A percentile compares a stretch with the other conserved stretches of the same genome.
phyloP scores from a whole-genome alignment of 2,888 invertebrate species.

The Agonum fuliginosum region DNA sequence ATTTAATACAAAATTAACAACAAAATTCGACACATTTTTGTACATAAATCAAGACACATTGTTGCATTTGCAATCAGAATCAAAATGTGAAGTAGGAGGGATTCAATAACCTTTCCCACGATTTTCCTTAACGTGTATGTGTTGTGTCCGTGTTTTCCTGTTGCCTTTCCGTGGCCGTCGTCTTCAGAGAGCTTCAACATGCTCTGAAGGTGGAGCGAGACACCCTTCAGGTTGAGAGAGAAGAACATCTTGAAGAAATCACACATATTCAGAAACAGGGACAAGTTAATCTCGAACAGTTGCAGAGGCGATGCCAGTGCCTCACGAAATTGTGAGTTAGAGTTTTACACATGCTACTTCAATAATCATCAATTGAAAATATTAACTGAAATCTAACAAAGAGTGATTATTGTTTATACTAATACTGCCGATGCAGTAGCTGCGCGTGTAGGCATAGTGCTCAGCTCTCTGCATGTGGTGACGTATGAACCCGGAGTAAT shows the following conservation, averaged over 20 bases:
- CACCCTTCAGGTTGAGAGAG: slow-evolving; percentile 69
- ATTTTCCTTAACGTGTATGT: slow-evolving; percentile 9
- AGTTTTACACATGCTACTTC: not conserved
- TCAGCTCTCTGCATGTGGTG: too few relatives aligned
- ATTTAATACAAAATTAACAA: slow-evolving; percentile 34
- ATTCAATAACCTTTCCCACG: slow-evolving; percentile 3
- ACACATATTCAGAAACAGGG: slow-evolving; percentile 74
- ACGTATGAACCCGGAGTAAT: too few relatives aligned
- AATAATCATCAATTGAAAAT: not conserved
- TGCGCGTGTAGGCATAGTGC: too few relatives aligned
- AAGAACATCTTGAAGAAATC: slow-evolving; percentile 68
- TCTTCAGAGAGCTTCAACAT: slow-evolving; percentile 73
- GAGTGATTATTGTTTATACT: too few relatives aligned
- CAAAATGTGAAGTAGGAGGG: slow-evolving; percentile 48
- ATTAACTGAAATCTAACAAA: too few relatives aligned
- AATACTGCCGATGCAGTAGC: too few relatives aligned
- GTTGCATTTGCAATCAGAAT: slow-evolving; percentile 29
- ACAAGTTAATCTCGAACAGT: slow-evolving; percentile 76
- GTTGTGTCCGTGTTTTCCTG: not conserved
- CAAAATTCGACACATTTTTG: slow-evolving; percentile 33
- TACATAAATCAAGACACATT: slow-evolving; percentile 20
- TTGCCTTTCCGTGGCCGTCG: slow-evolving; percentile 29
- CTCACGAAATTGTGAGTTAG: slow-evolving; percentile 78
- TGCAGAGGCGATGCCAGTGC: slow-evolving; percentile 78
- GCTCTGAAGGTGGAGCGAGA: slow-evolving; percentile 68